Evolutionary conservation across 2,113 vertebrate species (phyloP).

Genomic region (Paralichthys olivaceus): DNA sequence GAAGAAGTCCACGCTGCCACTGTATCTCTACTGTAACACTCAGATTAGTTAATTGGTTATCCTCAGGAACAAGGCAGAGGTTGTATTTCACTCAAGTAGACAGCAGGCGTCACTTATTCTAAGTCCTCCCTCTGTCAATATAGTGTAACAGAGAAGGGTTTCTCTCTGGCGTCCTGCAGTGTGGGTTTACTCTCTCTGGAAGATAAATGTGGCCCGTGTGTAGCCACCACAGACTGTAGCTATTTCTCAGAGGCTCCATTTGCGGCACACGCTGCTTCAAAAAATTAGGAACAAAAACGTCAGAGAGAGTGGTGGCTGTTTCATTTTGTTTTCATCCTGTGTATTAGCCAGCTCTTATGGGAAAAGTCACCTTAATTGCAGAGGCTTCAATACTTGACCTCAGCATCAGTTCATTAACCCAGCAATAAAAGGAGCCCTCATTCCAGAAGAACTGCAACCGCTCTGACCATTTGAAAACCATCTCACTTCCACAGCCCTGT

Average conservation of each 20-base stretch:
- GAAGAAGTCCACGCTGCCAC: slow-evolving; percentile 40
- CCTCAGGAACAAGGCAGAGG: slow-evolving; percentile 38
- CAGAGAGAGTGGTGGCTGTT: slow-evolving; percentile 35
- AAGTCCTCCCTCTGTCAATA: slow-evolving; percentile 67
- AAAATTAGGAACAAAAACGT: slow-evolving; percentile 12
- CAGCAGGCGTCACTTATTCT: slow-evolving; percentile 62
- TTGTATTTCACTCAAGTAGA: slow-evolving; percentile 67
- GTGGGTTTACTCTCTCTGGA: slow-evolving; percentile 32
- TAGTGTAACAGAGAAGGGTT: slow-evolving; percentile 37
- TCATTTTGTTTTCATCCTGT: slow-evolving; percentile 44
- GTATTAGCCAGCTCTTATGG: slow-evolving; percentile 49
- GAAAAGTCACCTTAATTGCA: slow-evolving; percentile 69
- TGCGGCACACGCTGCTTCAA: neutral
- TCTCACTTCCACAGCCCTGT: slow-evolving; percentile 33
- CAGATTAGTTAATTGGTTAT: slow-evolving; percentile 78
- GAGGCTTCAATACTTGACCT: slow-evolving; percentile 65
- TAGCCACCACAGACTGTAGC: no score
- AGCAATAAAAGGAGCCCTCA: slow-evolving; percentile 59
- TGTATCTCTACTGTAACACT: slow-evolving; percentile 55
- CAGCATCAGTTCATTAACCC: slow-evolving; percentile 75
- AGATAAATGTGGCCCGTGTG: slow-evolving; percentile 9
- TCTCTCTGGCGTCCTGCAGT: slow-evolving; percentile 39
- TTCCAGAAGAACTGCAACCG: slow-evolving; percentile 58
- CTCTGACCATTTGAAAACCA: slow-evolving; percentile 62
- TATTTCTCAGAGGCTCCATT: neutral